These are phyloP conservation scores for Coluber constrictor DNA, from an alignment of 2,797 vertebrate species.

Conservation along the genomic window DNA sequence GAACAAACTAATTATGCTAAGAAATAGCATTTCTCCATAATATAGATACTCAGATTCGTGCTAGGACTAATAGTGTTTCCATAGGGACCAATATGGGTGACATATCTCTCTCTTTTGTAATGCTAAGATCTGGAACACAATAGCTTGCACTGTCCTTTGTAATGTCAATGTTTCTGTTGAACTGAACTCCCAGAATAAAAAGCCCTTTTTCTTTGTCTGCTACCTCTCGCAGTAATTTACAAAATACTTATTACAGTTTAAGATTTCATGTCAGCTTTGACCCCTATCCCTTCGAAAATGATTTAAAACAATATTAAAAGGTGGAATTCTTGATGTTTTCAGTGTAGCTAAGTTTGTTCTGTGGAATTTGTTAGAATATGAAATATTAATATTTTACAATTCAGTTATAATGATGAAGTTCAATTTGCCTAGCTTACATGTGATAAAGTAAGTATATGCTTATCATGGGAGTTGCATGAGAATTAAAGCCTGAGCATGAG, in stretches of 20 bases:
- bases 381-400: conserved; percentile 81
- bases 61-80: conserved; percentile 35
- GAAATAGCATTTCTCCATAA: neutral
- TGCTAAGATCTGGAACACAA: conserved; percentile 41
- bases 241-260: conserved; percentile 67
- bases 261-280: conserved; percentile 44
- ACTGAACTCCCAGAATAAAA: conserved; percentile 53
- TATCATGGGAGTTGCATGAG: conserved; percentile 76
- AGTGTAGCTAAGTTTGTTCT: conserved; percentile 76
- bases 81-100: conserved; percentile 37
- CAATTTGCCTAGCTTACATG: conserved; percentile 76
- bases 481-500: conserved; percentile 76
- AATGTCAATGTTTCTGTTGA: conserved; percentile 53
- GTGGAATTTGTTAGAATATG: conserved; percentile 76
- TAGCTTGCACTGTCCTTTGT: conserved; percentile 45
- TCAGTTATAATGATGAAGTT: conserved; percentile 79
- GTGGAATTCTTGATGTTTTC: conserved; percentile 70
- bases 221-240: conserved; percentile 55
- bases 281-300: conserved; percentile 50
- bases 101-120: conserved; percentile 20
- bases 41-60: conserved; percentile 37
- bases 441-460: conserved; percentile 82
- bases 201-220: conserved; percentile 52
- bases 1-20: conserved; percentile 42
- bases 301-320: conserved; percentile 72